Evolutionary conservation across 2,113 vertebrate species (phyloP), one percentile per base, ranked within the genome.

Genomic region (Seriola dumerili): DNA sequence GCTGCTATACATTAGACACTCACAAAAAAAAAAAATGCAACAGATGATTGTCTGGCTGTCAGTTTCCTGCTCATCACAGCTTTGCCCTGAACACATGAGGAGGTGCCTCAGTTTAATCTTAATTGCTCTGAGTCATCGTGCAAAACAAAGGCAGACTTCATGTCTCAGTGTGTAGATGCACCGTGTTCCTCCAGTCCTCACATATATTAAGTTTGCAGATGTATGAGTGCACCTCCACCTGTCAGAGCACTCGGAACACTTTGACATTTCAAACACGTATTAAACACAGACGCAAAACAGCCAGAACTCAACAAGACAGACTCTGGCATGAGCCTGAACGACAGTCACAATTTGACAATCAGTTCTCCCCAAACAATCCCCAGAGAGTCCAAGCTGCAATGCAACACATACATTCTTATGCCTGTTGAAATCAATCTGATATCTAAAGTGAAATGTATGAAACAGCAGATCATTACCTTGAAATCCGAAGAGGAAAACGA

Each of bases 401-500:
- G 34, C 4, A 14, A 0, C 59, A 21, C 54, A 17, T 13, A 11
- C 1, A 64, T 38, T 52, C 17, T 3, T 36, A 52, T 63, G 29
- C 25, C 29, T 9, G 29, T 1, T 9, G 25, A 32, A 8, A 19
- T 2, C 9, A 0, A 1, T 4, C 32, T 4, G 2, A 14, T 19
- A 4, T 29, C 3, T 19, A 1, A 32, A 7, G 16, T 25, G 8
- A 62, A 32, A 58, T 23, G 14, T 52, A 50, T 21, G 5, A 67
- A 59, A 65, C 14, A 9, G 8, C 17, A 38, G 34, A 48, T 52
- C 9, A 77, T 89, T 91, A 54, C 84, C 89, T 92, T 92, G 85
- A 81, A 88, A 93, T 72, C 85, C 84, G 66, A 89, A 84, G 88
- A 91, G 88, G 69, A 91, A 63, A 29, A 72, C 80, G 38, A 80